phyloP scores from a whole-genome alignment of 1,140 invertebrate genomes.

The Wasmannia auropunctata region DNA sequence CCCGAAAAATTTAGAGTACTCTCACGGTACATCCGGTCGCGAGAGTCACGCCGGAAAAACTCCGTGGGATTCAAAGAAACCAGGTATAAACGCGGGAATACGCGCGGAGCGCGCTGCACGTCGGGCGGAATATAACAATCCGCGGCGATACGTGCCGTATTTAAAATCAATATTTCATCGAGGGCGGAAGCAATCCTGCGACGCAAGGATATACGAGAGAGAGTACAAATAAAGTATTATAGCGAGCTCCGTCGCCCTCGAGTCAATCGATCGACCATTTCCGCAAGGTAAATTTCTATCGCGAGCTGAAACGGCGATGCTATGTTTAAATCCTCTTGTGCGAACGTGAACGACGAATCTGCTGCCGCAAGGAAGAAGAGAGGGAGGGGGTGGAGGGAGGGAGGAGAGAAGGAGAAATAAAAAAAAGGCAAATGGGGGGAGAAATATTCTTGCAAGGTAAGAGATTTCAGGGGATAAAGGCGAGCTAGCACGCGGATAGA shows the following conservation, averaged over 20 bases:
- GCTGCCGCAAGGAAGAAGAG: conserved; percentile 1
- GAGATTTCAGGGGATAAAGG: conserved; percentile 61
- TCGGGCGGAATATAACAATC: conserved; percentile 48
- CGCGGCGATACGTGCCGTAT: conserved; percentile 36
- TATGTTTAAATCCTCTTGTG: conserved; percentile 57
- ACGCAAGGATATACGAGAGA: conserved; percentile 38
- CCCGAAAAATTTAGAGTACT: neutral
- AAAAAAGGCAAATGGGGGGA: conserved; percentile 21
- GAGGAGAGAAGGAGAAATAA: neutral
- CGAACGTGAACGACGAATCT: conserved; percentile 40
- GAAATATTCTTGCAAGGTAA: conserved; percentile 61
- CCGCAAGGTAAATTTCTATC: conserved; percentile 60
- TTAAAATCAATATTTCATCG: conserved; percentile 61
- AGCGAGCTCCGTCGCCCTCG: conserved; percentile 43
- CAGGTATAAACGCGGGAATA: neutral
- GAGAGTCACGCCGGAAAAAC: neutral
- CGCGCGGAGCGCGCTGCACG: no score
- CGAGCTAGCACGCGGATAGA: conserved; percentile 11
- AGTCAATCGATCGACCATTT: conserved; percentile 60
- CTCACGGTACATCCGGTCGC: neutral
- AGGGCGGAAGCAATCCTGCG: conserved; percentile 47
- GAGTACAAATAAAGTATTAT: conserved; percentile 56
- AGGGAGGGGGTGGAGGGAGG: neutral
- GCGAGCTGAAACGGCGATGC: conserved; percentile 22
- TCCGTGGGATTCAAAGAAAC: neutral